A percentile compares a stretch with the other conserved stretches of the same genome.
phyloP scores from a whole-genome alignment of 2,113 vertebrate species.

The Mugil cephalus region DNA sequence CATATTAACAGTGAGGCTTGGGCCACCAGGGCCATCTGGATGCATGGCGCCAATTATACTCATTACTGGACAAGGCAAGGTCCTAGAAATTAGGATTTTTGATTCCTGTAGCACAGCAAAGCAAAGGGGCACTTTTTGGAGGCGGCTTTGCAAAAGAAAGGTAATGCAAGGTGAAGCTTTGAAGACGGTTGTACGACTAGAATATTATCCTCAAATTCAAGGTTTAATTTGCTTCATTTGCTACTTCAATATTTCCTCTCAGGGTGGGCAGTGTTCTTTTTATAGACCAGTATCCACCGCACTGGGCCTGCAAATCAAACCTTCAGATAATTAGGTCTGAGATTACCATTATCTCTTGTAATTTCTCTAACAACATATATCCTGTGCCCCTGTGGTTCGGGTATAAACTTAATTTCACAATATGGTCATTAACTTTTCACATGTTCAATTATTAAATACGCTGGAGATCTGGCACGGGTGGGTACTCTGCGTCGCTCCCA shows the following conservation, averaged over 20 bases:
- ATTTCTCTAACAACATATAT: background rate
- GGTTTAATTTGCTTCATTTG: constrained; percentile 12
- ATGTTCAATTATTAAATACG: constrained; percentile 9
- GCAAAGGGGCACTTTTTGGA: background rate
- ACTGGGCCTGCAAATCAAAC: background rate
- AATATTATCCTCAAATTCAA: background rate
- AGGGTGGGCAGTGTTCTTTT: background rate
- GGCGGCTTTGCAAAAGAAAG: background rate
- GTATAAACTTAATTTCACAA: background rate
- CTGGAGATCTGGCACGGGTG: background rate
- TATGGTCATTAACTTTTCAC: background rate
- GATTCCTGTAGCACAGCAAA: constrained; percentile 8
- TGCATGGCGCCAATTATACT: constrained; percentile 50
- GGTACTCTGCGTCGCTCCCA: background rate
- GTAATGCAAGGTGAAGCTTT: constrained; percentile 19
- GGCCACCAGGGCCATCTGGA: constrained; percentile 44
- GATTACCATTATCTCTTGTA: too few relatives aligned
- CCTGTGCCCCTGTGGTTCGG: background rate
- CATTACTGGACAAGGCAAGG: constrained; percentile 36
- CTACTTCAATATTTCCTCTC: background rate
- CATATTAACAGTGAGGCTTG: constrained; percentile 58
- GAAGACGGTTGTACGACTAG: background rate
- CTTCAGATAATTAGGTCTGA: background rate
- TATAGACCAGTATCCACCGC: background rate
- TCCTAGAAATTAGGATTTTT: constrained; percentile 7